Percentiles rank a stretch among this genome's conserved stretches.
phyloP scores from a whole-genome alignment of 2,888 invertebrate species.

The Tetrapedia diversipes region DNA sequence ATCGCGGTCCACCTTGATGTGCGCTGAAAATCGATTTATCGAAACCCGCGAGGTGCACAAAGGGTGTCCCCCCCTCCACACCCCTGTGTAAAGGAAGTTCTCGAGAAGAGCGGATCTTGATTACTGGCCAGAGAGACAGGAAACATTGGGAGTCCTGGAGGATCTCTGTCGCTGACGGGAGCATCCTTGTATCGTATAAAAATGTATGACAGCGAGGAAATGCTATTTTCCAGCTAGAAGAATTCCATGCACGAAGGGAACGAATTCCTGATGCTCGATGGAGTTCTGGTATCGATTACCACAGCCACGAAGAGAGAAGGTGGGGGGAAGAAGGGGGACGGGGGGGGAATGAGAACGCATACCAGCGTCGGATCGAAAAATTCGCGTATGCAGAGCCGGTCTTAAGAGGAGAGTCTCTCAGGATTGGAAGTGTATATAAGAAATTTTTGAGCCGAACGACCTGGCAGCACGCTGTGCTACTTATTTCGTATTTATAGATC shows the following conservation, averaged over 20 bases:
- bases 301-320: conserved; percentile 12
- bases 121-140: conserved; percentile 40
- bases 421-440: conserved; percentile 44
- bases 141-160: conserved; percentile 18
- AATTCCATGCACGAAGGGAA: conserved; percentile 59
- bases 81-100: too few relatives aligned
- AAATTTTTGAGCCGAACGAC: conserved; percentile 34
- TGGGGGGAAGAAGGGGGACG: conserved; percentile 9
- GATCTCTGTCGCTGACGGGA: conserved; percentile 53
- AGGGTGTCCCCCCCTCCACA: too few relatives aligned
- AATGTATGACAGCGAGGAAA: conserved; percentile 61
- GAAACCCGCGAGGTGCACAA: conserved; percentile 12
- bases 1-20: conserved; percentile 4
- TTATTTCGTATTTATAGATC: conserved; percentile 26
- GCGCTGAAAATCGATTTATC: neutral
- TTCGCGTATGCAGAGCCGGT: conserved; percentile 53
- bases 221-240: conserved; percentile 59
- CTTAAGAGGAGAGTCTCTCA: conserved; percentile 46
- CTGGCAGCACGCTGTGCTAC: neutral
- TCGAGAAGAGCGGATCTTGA: conserved; percentile 28
- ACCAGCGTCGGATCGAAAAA: conserved; percentile 50
- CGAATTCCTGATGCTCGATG: conserved; percentile 59
- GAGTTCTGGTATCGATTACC: conserved; percentile 59
- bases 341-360: conserved; percentile 11
- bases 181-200: conserved; percentile 56